These are phyloP conservation scores for Diorhabda elongata DNA, from an alignment of 1,140 invertebrate species.

Conservation along the genomic window DNA sequence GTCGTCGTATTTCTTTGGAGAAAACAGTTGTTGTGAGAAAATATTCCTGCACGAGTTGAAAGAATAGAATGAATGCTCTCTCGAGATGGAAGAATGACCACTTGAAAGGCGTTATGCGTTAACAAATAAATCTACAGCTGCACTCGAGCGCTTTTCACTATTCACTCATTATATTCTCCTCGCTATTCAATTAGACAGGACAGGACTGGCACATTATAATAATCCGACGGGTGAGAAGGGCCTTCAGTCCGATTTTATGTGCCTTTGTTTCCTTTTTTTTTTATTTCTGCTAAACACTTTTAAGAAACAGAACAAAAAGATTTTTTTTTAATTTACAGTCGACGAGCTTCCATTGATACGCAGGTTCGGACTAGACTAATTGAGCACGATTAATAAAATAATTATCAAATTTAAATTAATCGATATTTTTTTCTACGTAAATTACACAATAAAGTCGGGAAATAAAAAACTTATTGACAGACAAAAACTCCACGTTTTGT, in stretches of 20 bases:
- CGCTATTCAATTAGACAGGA: not conserved
- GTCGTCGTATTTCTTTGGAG: too few species aligned
- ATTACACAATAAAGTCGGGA: too few species aligned
- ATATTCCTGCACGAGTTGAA: not conserved
- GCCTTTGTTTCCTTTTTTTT: not conserved
- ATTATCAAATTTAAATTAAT: too few species aligned
- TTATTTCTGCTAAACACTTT: not conserved
- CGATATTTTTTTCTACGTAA: too few species aligned
- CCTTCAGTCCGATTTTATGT: not conserved
- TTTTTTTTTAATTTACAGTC: not conserved
- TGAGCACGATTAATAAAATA: too few species aligned
- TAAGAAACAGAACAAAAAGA: not conserved
- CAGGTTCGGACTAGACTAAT: not conserved
- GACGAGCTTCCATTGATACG: not conserved
- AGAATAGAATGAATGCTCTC: not conserved
- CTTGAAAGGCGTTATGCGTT: conserved; percentile 1
- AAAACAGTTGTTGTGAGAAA: not conserved
- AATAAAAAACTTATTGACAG: not conserved
- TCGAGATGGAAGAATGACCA: not conserved
- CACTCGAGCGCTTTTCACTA: not conserved
- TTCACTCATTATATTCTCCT: conserved; percentile 2
- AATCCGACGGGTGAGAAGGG: not conserved
- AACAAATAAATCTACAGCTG: conserved; percentile 2
- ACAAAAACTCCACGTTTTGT: not conserved
- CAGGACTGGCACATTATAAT: not conserved